phyloP scores from a whole-genome alignment of 1,140 invertebrate species.

The Heliconius hewitsoni region DNA sequence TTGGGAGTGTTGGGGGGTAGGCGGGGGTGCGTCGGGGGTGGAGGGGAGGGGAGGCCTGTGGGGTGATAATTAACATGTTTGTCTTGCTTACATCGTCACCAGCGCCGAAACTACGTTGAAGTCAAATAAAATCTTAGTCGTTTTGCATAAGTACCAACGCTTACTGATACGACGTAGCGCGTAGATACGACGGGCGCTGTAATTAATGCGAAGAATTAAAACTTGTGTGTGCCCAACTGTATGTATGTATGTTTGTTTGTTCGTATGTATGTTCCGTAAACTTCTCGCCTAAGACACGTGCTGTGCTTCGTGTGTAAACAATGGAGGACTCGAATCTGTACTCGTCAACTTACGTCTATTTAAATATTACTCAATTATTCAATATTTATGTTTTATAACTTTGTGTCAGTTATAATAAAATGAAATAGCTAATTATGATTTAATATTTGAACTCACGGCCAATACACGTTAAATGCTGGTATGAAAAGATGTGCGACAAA shows the following conservation, averaged over 20 bases:
- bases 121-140: conserved; percentile 76
- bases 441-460: background rate
- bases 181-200: conserved; percentile 54
- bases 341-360: background rate
- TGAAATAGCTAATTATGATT: too few relatives aligned
- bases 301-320: background rate
- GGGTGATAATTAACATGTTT: conserved; percentile 78
- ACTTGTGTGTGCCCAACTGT: conserved; percentile 47
- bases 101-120: conserved; percentile 72
- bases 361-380: background rate
- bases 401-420: too few relatives aligned
- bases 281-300: conserved; percentile 32
- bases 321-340: background rate
- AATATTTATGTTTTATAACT: background rate
- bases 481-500: too few relatives aligned
- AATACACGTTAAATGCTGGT: background rate
- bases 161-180: conserved; percentile 59
- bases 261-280: conserved; percentile 27
- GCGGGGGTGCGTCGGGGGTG: conserved; percentile 20
- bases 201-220: conserved; percentile 76
- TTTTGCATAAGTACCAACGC: conserved; percentile 73
- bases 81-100: conserved; percentile 77
- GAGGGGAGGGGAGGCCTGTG: conserved; percentile 36
- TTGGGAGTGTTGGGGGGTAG: conserved; percentile 49
- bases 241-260: too few relatives aligned